Base-by-base conservation (phyloP, 1,140 invertebrate genomes). In the Tetragonula clypearis region DNA sequence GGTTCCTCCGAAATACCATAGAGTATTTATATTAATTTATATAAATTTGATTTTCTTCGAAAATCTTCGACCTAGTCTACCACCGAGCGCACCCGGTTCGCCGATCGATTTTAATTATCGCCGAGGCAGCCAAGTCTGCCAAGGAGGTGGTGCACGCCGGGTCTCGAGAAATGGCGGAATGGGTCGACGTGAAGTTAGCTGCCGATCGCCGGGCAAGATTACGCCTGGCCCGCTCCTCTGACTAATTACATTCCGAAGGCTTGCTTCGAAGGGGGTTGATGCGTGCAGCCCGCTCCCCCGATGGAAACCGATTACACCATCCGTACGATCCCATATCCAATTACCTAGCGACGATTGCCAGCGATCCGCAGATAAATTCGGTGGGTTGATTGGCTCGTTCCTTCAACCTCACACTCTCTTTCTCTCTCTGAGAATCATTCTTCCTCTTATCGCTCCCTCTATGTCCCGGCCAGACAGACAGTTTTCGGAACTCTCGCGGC, bases 191-290 rank as follows among this genome's bases (percentile, higher is more conserved):
- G 30, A 76, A 30, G 55, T 41, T 76, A 23, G 56, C 21, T 17
- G 76, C 79, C 89, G 92, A 93, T 92, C 84, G 78, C 78, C 68
- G 80, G 49, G 56, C 79, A 80, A 93, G 92, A 94, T 93, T 92
- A 88, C 76, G 80, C 87, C 84, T 82, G 66, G 88, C 73, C 26
- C 88, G 83, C 75, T 90, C 88, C 87, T 71, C 86, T 93, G 93
- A 93, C 92, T 94, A 93, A 93, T 94, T 94, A 93, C 91, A 92
- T 93, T 93, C 92, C 91, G 91, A 91, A 92, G 91, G 90, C 89
- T 76, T 75, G 75, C 66, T 49, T 60, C 76, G 79, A 78, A 60
- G 75, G 75, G 77, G 83, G 69, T 79, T 73, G 83, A 65, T 62
- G 83, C 17, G 66, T 14, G 68, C 55, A 56, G 53, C n/a, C 41